phyloP scores from a whole-genome alignment of 2,113 vertebrate genomes.

The Saimiri boliviensis region DNA sequence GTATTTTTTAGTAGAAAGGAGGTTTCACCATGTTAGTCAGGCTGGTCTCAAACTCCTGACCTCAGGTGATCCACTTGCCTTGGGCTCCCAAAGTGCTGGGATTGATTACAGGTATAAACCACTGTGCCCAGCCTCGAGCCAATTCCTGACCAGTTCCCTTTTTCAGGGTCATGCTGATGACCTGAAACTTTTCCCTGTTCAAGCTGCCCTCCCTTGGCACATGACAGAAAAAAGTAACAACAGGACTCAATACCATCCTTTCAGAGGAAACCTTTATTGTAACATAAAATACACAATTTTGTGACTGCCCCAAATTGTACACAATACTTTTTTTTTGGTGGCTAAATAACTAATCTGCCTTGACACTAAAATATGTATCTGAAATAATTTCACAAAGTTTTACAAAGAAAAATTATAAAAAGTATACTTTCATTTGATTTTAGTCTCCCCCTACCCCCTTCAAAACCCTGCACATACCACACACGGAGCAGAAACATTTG shows the following conservation, averaged over 20 bases:
- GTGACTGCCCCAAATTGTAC: constrained; percentile 63
- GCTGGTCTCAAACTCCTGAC: no score
- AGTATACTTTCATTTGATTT: constrained; percentile 54
- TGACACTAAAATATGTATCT: constrained; percentile 75
- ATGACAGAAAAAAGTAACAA: background rate
- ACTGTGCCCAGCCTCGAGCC: background rate
- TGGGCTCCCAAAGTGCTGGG: no score
- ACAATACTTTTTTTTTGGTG: constrained; percentile 74
- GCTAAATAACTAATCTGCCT: constrained; percentile 55
- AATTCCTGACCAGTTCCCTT: background rate
- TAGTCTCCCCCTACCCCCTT: background rate
- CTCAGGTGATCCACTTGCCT: no score
- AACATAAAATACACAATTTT: constrained; percentile 73
- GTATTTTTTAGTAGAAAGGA: no score
- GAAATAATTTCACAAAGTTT: constrained; percentile 71
- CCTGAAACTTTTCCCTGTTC: background rate
- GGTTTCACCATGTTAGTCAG: no score
- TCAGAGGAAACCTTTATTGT: constrained; percentile 64
- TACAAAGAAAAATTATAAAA: constrained; percentile 76
- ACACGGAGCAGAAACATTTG: background rate
- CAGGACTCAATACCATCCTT: background rate
- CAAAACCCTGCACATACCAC: constrained; percentile 7
- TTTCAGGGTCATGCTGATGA: background rate
- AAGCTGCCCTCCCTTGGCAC: background rate
- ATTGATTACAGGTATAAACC: no score